Evolutionary conservation across 2,113 vertebrate species (phyloP).

Genomic region (Puntigrus tetrazona): DNA sequence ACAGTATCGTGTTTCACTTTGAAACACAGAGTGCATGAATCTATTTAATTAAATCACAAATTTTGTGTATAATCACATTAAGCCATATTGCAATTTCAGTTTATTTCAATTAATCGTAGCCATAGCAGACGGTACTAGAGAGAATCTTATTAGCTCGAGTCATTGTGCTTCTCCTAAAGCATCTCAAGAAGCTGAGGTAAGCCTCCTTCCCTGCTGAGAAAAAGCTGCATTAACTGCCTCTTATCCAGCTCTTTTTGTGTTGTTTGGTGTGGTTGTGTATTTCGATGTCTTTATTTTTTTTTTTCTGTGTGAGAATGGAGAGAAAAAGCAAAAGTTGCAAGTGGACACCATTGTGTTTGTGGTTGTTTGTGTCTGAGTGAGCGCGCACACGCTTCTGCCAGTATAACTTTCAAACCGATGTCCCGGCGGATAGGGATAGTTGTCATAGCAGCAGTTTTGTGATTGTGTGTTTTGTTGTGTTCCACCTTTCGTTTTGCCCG

Average conservation of each 20-base stretch:
- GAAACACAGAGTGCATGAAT: background rate
- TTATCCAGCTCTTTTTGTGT: background rate
- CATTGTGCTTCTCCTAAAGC: slow-evolving; percentile 18
- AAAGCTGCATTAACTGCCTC: slow-evolving; percentile 35
- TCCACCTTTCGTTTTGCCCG: slow-evolving; percentile 35
- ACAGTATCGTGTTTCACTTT: background rate
- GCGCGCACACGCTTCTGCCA: background rate
- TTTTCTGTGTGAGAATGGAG: background rate
- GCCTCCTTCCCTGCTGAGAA: background rate
- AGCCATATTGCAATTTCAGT: background rate
- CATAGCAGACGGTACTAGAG: slow-evolving; percentile 1
- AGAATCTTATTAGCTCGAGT: slow-evolving; percentile 7
- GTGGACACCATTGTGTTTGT: slow-evolving; percentile 15
- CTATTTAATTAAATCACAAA: background rate
- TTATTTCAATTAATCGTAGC: background rate
- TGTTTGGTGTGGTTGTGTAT: slow-evolving; percentile 7
- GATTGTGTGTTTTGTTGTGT: slow-evolving; percentile 37
- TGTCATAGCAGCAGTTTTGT: slow-evolving; percentile 54
- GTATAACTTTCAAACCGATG: slow-evolving; percentile 40
- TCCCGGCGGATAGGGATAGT: slow-evolving; percentile 34
- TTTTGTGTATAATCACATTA: background rate
- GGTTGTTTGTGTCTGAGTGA: slow-evolving; percentile 24
- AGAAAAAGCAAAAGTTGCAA: slow-evolving; percentile 2
- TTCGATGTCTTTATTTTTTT: slow-evolving; percentile 11
- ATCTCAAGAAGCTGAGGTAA: slow-evolving; percentile 34